Base-by-base conservation (phyloP, 2,888 invertebrate genomes). In the Sphinx pinastri region DNA sequence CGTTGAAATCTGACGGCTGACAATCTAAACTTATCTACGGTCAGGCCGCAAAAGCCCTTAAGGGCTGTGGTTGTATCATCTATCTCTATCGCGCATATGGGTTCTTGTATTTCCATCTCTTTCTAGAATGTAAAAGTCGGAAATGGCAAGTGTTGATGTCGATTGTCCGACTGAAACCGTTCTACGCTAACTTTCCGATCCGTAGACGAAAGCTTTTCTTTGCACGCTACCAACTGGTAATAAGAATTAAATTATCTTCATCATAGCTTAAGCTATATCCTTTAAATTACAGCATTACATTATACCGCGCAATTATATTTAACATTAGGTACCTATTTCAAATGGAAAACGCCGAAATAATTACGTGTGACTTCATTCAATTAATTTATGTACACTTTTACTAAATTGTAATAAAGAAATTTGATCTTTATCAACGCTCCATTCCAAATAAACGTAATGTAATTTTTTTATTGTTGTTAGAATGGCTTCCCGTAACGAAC, bases 1-100 rank as follows among this genome's bases (percentile, higher is more conserved):
- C 66, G 68, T 70, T 68, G 70, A 70, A 31, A 74, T 66, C 68
- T 71, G 74, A 73, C 78, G 73, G 75, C 77, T 75, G 77, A 79
- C 81, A 78, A 82, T 84, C 80, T 77, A 76, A 76, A 72, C 78
- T 81, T 80, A 83, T 82, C 78, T 78, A 78, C 74, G 79, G 78
- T 75, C 78, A 78, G 70, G 76, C 82, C 79, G 74, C 78, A 81
- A 59, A 73, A 73, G 72, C 76, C 73, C 74, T 75, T 67, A 75
- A 73, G 72, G 74, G 74, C 71, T 73, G 75, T 75, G 75, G 72
- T 74, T 70, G 69, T 47, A 25, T 72, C 68, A 55, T 57, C 69
- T 68, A 31, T 76, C 76, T 75, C 76, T 69, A 71, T 74, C 73
- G 49, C 68, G 16, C 73, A 59, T 25, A 55, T 69, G 63, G 58